A percentile compares a stretch with the other conserved stretches of the same genome.
These are phyloP conservation scores for Tetragonisca angustula DNA, from an alignment of 2,888 invertebrate species.

Conservation along the genomic window DNA sequence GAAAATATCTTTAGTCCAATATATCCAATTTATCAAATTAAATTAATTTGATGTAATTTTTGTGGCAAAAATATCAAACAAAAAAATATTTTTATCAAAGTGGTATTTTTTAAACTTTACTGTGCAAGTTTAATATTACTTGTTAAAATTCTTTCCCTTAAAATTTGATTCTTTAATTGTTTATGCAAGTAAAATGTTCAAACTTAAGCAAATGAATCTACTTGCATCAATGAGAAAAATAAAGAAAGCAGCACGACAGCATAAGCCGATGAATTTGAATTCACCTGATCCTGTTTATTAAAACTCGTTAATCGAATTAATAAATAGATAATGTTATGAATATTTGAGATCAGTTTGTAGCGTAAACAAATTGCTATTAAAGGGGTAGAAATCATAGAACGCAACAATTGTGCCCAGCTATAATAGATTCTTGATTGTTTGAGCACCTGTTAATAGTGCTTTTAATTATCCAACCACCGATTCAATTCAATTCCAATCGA, in stretches of 20 bases:
- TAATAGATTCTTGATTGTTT: not conserved
- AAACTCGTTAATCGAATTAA: not conserved
- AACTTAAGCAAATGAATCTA: too few relatives aligned
- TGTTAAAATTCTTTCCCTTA: too few relatives aligned
- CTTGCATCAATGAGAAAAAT: not conserved
- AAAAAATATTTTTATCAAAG: too few relatives aligned
- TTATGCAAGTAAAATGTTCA: too few relatives aligned
- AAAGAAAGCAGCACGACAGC: too few relatives aligned
- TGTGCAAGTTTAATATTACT: too few relatives aligned
- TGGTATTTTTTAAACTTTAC: too few relatives aligned
- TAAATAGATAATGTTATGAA: not conserved
- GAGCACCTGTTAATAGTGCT: not conserved
- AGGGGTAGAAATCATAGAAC: not conserved
- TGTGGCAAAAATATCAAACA: too few relatives aligned
- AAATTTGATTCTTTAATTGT: too few relatives aligned
- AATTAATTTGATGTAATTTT: not conserved
- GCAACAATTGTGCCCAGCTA: not conserved
- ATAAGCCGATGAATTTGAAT: not conserved
- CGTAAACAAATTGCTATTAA: not conserved
- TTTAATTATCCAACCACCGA: constrained; percentile 29
- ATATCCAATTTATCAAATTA: not conserved
- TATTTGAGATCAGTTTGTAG: not conserved
- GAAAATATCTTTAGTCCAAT: not conserved
- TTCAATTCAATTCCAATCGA: constrained; percentile 29
- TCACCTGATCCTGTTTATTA: not conserved